Evolutionary conservation across 2,888 invertebrate genomes (phyloP).

Genomic region (Agrochola circellaris): DNA sequence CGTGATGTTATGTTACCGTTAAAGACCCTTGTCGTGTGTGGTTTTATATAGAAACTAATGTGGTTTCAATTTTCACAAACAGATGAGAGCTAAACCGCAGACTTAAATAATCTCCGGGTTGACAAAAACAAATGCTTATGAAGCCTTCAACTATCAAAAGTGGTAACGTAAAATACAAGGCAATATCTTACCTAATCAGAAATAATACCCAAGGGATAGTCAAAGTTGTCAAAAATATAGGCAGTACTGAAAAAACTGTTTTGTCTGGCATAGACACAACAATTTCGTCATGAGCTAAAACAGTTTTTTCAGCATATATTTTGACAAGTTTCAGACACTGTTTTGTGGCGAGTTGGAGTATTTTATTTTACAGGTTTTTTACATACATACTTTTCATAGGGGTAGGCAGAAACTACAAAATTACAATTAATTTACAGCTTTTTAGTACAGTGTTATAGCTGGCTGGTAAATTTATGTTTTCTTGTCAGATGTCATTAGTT

Average conservation of each 20-base stretch:
- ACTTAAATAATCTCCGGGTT: conserved; percentile 22
- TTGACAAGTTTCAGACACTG: background rate
- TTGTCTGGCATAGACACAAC: background rate
- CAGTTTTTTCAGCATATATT: background rate
- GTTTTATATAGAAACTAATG: background rate
- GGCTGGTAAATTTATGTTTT: background rate
- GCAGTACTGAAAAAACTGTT: background rate
- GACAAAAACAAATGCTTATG: conserved; percentile 1
- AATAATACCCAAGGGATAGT: background rate
- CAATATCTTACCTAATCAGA: background rate
- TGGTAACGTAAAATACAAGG: background rate
- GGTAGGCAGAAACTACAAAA: background rate
- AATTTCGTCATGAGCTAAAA: background rate
- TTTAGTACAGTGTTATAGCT: background rate
- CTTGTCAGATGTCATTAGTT: background rate
- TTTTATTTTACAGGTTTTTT: background rate
- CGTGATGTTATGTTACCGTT: background rate
- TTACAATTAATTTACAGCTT: too few species aligned
- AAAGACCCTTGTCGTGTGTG: conserved; percentile 7
- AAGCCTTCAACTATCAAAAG: background rate
- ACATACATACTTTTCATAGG: background rate
- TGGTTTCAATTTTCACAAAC: conserved; percentile 37
- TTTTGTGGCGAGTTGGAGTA: background rate
- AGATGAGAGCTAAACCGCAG: background rate
- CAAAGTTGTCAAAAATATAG: background rate